Evolutionary conservation across 2,113 vertebrate species (phyloP).

Genomic region (Engystomops pustulosus): DNA sequence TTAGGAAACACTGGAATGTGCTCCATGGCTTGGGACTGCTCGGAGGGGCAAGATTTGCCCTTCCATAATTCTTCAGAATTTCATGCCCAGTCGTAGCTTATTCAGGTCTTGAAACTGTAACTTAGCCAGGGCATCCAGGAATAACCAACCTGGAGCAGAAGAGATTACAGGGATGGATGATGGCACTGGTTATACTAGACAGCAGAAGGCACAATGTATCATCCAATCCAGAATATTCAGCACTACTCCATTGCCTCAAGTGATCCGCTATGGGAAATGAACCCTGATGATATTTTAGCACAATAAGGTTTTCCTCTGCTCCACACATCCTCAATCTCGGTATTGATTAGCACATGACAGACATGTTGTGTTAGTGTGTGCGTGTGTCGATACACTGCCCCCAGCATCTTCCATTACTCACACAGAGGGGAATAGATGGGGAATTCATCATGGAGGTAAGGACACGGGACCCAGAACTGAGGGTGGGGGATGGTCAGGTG

Average conservation of each 20-base stretch:
- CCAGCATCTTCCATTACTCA: slow-evolving; percentile 40
- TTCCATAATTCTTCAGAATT: too few relatives aligned
- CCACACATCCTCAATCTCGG: slow-evolving; percentile 44
- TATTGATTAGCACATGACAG: slow-evolving; percentile 49
- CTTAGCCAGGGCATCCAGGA: too few relatives aligned
- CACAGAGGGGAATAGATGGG: neutral
- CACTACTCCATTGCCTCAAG: neutral
- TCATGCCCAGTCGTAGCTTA: too few relatives aligned
- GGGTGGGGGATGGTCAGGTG: neutral
- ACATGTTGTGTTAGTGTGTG: slow-evolving; percentile 45
- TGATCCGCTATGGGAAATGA: neutral
- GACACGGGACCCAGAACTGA: neutral
- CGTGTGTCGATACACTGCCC: slow-evolving; percentile 43
- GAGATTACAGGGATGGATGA: too few relatives aligned
- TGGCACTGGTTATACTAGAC: too few relatives aligned
- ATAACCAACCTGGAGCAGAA: too few relatives aligned
- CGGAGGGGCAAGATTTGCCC: too few relatives aligned
- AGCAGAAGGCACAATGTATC: too few relatives aligned
- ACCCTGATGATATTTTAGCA: neutral
- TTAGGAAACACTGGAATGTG: too few relatives aligned
- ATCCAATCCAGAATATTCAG: neutral
- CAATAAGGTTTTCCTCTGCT: neutral
- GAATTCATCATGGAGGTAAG: slow-evolving; percentile 36
- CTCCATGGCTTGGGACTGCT: too few relatives aligned
- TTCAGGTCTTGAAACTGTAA: too few relatives aligned